Base-by-base conservation (phyloP, 1,140 invertebrate species). In the Platorchestia sp. region DNA sequence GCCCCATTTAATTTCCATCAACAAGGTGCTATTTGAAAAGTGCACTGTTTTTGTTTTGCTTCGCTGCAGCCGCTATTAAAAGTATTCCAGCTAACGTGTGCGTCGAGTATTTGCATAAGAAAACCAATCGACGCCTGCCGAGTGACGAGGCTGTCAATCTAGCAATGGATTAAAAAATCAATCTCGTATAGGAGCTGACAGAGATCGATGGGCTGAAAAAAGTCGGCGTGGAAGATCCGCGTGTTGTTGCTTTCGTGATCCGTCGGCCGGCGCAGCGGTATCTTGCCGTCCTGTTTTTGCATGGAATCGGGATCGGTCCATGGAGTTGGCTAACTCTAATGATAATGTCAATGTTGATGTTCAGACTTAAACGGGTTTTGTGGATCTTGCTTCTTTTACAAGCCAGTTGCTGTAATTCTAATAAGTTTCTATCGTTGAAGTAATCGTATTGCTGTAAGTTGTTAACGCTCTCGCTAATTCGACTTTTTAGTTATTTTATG, bases 131-230 rank as follows among this genome's bases (percentile, higher is more conserved):
- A 44, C 27, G 86, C 36, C 91, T n/a, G 91, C 19, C 0, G 16
- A 47, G 45, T 93, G 91, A 93, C 91, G 91, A 93, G 19, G 41
- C 91, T 93, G 91, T 40, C 91, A 93, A 93, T 93, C 91, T 89
- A 42, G 14, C 27, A 44, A 89, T 41, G 43, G 87, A 89, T 89
- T 89, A 89, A 89, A 89, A 89, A 89, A 89, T 89, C 87, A 89
- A 89, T 89, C 87, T 36, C 36, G 87, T 89, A 14, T 44, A 10
- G 87, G 0, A 89, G 87, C 87, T 5, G 87, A 89, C 87, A 44
- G n/a, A 89, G 87, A 89, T 44, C 41, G 87, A 89, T 44, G 87
- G 43, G 0, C 41, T 89, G 5, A 42, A 89, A 89, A 89, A 89
- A 27, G 41, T n/a, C n/a, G n/a, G n/a, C n/a, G n/a, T n/a, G 59